Conservation (phyloP, 2,113 vertebrate genomes). For the Plestiodon gilberti region DNA sequence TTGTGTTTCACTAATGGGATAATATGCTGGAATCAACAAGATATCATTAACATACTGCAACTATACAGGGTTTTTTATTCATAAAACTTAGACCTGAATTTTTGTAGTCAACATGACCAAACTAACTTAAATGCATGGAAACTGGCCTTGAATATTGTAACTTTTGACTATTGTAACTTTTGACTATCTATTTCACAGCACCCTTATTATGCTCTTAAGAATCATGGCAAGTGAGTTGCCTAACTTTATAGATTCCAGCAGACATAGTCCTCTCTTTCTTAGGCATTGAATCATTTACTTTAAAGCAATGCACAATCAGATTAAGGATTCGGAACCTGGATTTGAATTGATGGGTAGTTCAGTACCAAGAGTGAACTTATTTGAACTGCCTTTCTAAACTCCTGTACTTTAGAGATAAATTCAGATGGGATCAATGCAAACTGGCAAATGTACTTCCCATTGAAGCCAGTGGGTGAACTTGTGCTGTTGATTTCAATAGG, state of each 20-base stretch:
- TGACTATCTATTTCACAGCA: background rate
- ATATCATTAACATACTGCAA: background rate
- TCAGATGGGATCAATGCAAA: background rate
- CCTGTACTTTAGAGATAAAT: background rate
- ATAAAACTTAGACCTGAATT: background rate
- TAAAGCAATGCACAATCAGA: no score
- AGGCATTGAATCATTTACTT: no score
- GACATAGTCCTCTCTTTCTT: background rate
- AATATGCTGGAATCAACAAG: no score
- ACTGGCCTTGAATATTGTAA: background rate
- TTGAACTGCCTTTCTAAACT: background rate
- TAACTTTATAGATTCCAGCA: background rate
- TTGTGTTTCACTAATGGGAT: background rate
- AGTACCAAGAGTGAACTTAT: background rate
- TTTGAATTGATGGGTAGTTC: background rate
- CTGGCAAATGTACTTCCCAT: background rate
- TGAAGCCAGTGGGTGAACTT: background rate
- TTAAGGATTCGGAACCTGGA: no score
- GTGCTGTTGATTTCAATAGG: background rate
- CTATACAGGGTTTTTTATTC: background rate
- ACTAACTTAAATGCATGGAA: background rate
- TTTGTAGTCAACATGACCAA: no score
- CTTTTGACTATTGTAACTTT: background rate
- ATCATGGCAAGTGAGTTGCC: background rate
- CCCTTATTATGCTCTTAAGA: background rate